Conservation (phyloP, 1,140 invertebrate genomes). For the Dysdera silvatica region DNA sequence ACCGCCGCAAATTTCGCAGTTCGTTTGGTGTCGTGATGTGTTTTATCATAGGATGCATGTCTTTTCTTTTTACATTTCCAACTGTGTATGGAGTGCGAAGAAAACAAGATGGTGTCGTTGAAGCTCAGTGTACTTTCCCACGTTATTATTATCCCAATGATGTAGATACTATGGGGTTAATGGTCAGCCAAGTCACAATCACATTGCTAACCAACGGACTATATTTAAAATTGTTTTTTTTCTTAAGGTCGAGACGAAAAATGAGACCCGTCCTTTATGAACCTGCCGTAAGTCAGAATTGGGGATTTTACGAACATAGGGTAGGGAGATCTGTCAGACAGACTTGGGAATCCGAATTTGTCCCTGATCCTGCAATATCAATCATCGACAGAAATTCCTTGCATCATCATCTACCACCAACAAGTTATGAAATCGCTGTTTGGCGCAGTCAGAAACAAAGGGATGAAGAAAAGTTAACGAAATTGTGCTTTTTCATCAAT, state of each 20-base stretch:
- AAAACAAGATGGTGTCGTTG: not conserved
- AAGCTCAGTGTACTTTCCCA: slow-evolving; percentile 18
- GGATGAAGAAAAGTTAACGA: slow-evolving; percentile 21
- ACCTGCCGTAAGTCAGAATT: slow-evolving; percentile 26
- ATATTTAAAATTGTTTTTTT: slow-evolving; percentile 21
- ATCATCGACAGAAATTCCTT: slow-evolving; percentile 9
- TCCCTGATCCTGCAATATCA: slow-evolving; percentile 14
- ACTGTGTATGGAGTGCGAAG: not conserved
- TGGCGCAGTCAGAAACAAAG: slow-evolving; percentile 20
- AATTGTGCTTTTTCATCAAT: slow-evolving; percentile 16
- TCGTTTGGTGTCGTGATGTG: not conserved
- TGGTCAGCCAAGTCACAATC: not conserved
- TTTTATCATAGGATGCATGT: not conserved
- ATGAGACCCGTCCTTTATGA: slow-evolving; percentile 26
- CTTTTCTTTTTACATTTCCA: slow-evolving; percentile 9
- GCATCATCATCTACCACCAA: slow-evolving; percentile 7
- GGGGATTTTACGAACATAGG: slow-evolving; percentile 16
- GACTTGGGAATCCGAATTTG: slow-evolving; percentile 15
- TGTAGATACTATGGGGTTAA: not conserved
- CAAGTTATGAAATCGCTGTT: slow-evolving; percentile 13
- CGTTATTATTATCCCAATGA: not conserved
- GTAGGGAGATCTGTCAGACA: slow-evolving; percentile 1
- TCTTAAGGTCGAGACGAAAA: slow-evolving; percentile 8
- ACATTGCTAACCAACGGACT: slow-evolving; percentile 10
- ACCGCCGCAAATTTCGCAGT: slow-evolving; percentile 10